Conservation (phyloP, 2,113 vertebrate species). For the Ammodytes marinus region DNA sequence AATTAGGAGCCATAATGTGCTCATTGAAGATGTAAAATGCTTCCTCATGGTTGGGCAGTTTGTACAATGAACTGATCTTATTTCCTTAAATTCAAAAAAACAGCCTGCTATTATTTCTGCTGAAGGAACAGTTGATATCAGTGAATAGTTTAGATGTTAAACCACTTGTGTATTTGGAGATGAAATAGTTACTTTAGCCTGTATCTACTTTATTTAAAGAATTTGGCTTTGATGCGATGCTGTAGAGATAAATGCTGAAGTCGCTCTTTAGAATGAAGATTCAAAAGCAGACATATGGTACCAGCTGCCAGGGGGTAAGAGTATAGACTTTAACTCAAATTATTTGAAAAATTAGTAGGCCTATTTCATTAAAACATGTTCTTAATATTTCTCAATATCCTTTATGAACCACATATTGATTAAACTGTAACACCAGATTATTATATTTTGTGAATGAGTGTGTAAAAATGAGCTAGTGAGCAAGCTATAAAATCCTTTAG, state of each 20-base stretch:
- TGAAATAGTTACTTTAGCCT: neutral
- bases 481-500: neutral
- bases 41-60: constrained; percentile 20
- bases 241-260: neutral
- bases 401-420: neutral
- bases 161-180: neutral
- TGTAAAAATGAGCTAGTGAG: neutral
- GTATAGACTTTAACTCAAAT: neutral
- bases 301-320: neutral
- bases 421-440: neutral
- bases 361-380: too few species aligned
- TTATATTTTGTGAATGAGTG: neutral
- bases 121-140: neutral
- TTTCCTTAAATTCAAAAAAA: neutral
- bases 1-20: constrained; percentile 36
- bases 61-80: neutral
- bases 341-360: neutral
- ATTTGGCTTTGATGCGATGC: neutral
- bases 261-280: neutral
- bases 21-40: constrained; percentile 26
- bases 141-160: neutral
- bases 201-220: neutral
- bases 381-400: neutral
- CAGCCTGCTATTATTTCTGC: neutral
- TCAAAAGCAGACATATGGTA: neutral